Evolutionary conservation across 2,888 invertebrate genomes (phyloP).

Genomic region (Steinernema scapterisci): DNA sequence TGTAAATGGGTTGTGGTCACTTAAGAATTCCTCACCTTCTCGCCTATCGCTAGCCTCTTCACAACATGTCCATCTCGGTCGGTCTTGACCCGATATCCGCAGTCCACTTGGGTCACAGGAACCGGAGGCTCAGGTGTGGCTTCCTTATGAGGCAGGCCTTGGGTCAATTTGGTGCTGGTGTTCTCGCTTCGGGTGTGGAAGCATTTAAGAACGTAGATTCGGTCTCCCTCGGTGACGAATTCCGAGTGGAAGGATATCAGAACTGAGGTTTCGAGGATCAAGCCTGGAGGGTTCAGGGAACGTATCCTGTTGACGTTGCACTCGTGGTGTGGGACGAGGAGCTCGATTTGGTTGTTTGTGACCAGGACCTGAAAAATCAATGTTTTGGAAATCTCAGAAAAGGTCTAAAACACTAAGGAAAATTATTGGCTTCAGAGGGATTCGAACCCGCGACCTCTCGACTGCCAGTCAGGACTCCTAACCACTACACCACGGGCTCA

Average conservation of each 20-base stretch:
- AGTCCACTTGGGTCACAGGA: neutral
- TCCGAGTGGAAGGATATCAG: conserved; percentile 59
- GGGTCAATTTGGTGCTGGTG: conserved; percentile 35
- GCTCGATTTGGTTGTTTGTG: conserved; percentile 62
- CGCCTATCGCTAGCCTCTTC: neutral
- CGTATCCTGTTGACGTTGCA: conserved; percentile 52
- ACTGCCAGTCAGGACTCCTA: no score
- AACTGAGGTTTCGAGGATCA: conserved; percentile 52
- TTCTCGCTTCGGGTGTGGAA: conserved; percentile 48
- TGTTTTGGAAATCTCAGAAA: conserved; percentile 38
- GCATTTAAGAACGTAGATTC: conserved; percentile 55
- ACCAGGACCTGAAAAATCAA: conserved; percentile 48
- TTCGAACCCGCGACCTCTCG: no score
- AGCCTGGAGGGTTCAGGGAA: conserved; percentile 50
- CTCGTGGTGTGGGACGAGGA: conserved; percentile 61
- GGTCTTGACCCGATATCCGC: neutral
- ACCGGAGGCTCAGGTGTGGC: neutral
- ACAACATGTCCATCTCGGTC: neutral
- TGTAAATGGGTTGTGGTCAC: no score
- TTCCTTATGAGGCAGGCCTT: conserved; percentile 32
- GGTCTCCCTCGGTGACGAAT: conserved; percentile 57
- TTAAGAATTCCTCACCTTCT: no score
- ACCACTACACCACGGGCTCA: no score
- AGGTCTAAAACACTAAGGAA: no score
- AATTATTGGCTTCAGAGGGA: no score